Percentiles rank a stretch among this genome's conserved stretches.
These are phyloP conservation scores for Pharmacophagus antenor DNA, from an alignment of 2,888 invertebrate species.

Conservation along the genomic window DNA sequence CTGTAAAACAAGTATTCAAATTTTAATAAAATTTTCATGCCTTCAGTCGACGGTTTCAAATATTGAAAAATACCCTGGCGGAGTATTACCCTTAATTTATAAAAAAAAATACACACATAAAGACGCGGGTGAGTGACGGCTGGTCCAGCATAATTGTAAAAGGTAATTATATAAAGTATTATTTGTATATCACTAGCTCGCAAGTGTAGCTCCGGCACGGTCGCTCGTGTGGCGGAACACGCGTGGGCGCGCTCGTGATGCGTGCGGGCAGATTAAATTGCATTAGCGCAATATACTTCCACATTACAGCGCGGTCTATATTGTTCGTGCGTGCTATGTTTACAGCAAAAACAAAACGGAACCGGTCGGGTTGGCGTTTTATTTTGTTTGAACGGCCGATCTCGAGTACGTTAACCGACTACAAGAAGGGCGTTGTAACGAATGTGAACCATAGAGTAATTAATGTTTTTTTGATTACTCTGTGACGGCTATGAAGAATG, in stretches of 20 bases:
- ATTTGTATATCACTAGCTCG: neutral
- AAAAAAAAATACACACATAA: too few species aligned
- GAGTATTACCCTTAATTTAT: too few species aligned
- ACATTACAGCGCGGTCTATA: conserved; percentile 42
- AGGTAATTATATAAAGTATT: too few species aligned
- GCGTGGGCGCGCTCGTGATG: conserved; percentile 74
- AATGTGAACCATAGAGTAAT: too few species aligned
- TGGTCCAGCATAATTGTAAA: too few species aligned
- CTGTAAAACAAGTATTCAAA: neutral
- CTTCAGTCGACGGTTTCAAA: too few species aligned
- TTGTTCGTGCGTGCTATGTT: conserved; percentile 37
- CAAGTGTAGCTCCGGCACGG: conserved; percentile 38
- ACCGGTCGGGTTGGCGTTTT: neutral
- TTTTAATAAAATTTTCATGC: too few species aligned
- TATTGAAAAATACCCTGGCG: too few species aligned
- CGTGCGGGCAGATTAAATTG: conserved; percentile 77
- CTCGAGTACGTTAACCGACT: neutral
- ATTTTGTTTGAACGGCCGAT: neutral
- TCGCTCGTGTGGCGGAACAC: conserved; percentile 52
- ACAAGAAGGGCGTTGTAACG: too few species aligned
- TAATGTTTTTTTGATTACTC: too few species aligned
- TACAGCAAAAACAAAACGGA: conserved; percentile 31
- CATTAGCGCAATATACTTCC: conserved; percentile 57
- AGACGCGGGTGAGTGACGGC: too few species aligned
- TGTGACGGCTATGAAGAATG: too few species aligned